Conservation (phyloP, 2,113 vertebrate genomes). For the Lasiurus borealis region DNA sequence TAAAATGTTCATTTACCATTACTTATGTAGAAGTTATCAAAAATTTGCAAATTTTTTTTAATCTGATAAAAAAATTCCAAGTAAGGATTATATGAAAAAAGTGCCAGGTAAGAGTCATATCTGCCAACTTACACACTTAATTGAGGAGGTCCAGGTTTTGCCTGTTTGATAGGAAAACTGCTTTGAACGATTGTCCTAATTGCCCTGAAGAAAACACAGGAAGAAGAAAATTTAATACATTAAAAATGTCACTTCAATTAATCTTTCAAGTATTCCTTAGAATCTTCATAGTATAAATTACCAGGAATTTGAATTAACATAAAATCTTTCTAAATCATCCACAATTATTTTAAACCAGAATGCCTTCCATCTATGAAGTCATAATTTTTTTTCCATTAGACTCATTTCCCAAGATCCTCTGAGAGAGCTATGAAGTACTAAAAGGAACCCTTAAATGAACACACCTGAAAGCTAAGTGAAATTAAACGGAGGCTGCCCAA, state of each 20-base stretch:
- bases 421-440: not conserved
- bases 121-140: constrained; percentile 93
- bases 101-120: not conserved
- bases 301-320: not conserved
- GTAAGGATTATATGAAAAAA: not conserved
- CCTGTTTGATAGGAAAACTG: constrained; percentile 97
- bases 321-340: not conserved
- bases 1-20: not conserved
- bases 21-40: not conserved
- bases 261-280: constrained; percentile 15
- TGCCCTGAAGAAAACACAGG: constrained; percentile 89
- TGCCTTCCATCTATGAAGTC: not conserved
- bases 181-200: constrained; percentile 97
- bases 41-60: not conserved
- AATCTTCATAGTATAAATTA: constrained; percentile 2
- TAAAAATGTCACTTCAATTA: constrained; percentile 25
- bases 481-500: not conserved
- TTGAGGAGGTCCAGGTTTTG: constrained; percentile 97
- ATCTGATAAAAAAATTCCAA: not conserved
- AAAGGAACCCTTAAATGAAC: not conserved
- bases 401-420: not conserved
- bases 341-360: not conserved
- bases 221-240: constrained; percentile 34
- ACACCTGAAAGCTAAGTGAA: not conserved
- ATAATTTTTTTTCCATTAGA: not conserved